phyloP scores from a whole-genome alignment of 2,888 invertebrate species.

The Ischnura elegans region DNA sequence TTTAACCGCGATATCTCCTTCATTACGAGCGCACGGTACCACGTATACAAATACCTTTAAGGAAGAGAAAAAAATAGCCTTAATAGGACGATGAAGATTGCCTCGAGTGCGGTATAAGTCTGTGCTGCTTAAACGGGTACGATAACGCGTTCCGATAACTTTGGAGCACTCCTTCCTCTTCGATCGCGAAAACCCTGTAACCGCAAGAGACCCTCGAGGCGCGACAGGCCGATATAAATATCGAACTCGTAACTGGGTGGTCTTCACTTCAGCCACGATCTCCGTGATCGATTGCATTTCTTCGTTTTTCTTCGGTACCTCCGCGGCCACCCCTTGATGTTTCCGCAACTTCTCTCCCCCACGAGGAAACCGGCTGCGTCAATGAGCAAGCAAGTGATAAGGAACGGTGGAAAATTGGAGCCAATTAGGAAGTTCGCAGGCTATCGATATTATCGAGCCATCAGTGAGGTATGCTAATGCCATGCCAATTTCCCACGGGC shows the following conservation, averaged over 20 bases:
- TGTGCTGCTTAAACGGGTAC: background rate
- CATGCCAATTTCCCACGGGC: background rate
- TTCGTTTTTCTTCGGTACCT: background rate
- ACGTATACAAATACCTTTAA: background rate
- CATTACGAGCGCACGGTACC: background rate
- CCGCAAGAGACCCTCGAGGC: background rate
- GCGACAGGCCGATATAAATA: background rate
- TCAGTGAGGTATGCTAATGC: background rate
- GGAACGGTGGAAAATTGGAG: background rate
- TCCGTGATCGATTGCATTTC: background rate
- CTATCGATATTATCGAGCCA: background rate
- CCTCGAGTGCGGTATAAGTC: background rate
- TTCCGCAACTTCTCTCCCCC: too few relatives aligned
- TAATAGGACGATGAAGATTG: background rate
- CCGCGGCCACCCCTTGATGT: conserved; percentile 28
- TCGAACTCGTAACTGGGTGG: background rate
- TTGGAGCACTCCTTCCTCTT: background rate
- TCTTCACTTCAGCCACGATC: background rate
- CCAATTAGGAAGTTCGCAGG: background rate
- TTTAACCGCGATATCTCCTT: conserved; percentile 3
- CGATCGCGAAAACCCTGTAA: background rate
- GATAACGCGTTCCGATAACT: background rate
- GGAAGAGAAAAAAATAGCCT: background rate
- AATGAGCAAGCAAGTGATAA: background rate
- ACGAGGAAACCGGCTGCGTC: background rate